These are phyloP conservation scores for Chaetodon trifascialis DNA, from an alignment of 2,113 vertebrate genomes.

Conservation along the genomic window DNA sequence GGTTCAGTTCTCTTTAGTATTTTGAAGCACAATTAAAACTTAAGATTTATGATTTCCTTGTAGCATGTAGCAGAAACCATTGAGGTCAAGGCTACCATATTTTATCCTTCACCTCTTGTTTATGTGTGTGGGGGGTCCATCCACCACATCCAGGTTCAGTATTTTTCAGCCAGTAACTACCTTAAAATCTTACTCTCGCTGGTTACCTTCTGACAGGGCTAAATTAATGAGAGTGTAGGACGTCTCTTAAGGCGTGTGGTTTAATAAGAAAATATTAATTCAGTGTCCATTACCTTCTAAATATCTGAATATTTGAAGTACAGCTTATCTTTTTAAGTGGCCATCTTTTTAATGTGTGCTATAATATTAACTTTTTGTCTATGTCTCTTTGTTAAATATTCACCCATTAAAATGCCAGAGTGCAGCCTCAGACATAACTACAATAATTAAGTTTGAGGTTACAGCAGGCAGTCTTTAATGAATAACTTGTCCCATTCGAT, in stretches of 20 bases:
- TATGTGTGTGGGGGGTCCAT: slow-evolving; percentile 52
- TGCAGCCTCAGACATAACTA: slow-evolving; percentile 29
- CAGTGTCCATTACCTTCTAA: slow-evolving; percentile 29
- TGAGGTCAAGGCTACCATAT: slow-evolving; percentile 28
- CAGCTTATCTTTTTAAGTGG: slow-evolving; percentile 8
- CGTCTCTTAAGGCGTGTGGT: background rate
- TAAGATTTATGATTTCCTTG: slow-evolving; percentile 64
- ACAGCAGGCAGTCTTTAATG: slow-evolving; percentile 34
- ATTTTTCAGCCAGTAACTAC: slow-evolving; percentile 32
- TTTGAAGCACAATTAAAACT: slow-evolving; percentile 48
- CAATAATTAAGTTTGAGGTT: slow-evolving; percentile 42
- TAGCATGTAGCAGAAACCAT: slow-evolving; percentile 26
- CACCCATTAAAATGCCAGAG: slow-evolving; percentile 16
- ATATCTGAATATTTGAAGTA: slow-evolving; percentile 30
- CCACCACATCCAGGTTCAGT: slow-evolving; percentile 34
- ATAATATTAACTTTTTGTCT: slow-evolving; percentile 5
- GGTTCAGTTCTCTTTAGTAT: slow-evolving; percentile 33
- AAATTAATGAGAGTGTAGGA: slow-evolving; percentile 7
- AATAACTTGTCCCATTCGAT: slow-evolving; percentile 41
- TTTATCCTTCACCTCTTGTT: slow-evolving; percentile 51
- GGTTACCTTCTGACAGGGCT: slow-evolving; percentile 21
- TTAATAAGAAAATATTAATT: slow-evolving; percentile 36
- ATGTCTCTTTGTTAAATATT: slow-evolving; percentile 15
- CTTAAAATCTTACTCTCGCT: slow-evolving; percentile 1
- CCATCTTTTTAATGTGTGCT: background rate